Percentiles rank a stretch among this genome's conserved stretches.
Conservation (phyloP, 2,113 vertebrate genomes). For the Orthochromis indermauri region DNA sequence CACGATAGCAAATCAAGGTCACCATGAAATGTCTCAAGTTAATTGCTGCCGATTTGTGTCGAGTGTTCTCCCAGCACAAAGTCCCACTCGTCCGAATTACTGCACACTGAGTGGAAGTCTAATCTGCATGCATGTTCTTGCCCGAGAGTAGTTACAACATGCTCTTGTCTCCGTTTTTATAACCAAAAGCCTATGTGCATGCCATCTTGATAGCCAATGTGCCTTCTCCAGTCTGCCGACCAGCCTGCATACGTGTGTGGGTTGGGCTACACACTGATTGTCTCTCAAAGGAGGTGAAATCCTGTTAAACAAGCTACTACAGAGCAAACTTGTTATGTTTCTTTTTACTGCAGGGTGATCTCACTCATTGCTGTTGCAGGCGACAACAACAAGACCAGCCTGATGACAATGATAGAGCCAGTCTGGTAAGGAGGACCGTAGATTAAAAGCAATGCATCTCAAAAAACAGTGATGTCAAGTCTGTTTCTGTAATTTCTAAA, state of each 20-base stretch:
- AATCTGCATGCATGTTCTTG: neutral
- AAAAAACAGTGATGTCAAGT: neutral
- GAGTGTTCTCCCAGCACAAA: neutral
- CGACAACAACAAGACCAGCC: conserved; percentile 7
- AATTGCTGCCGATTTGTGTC: conserved; percentile 14
- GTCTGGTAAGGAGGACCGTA: neutral
- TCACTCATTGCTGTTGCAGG: conserved; percentile 16
- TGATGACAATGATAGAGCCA: conserved; percentile 4
- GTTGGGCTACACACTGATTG: conserved; percentile 18
- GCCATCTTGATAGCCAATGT: neutral
- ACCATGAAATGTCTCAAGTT: neutral
- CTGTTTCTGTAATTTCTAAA: neutral
- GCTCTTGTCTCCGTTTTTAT: neutral
- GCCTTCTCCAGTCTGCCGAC: neutral
- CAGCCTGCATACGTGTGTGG: neutral
- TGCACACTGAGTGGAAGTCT: neutral
- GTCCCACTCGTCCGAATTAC: conserved; percentile 10
- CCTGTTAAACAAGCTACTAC: conserved; percentile 56
- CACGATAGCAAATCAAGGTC: neutral
- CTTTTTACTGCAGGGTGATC: conserved; percentile 31
- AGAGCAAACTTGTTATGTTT: conserved; percentile 37
- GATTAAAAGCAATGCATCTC: neutral
- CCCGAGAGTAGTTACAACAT: conserved; percentile 2
- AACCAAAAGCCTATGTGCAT: conserved; percentile 1
- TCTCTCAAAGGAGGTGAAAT: conserved; percentile 33